phyloP scores from a whole-genome alignment of 2,888 invertebrate genomes.

The Oscheius onirici region DNA sequence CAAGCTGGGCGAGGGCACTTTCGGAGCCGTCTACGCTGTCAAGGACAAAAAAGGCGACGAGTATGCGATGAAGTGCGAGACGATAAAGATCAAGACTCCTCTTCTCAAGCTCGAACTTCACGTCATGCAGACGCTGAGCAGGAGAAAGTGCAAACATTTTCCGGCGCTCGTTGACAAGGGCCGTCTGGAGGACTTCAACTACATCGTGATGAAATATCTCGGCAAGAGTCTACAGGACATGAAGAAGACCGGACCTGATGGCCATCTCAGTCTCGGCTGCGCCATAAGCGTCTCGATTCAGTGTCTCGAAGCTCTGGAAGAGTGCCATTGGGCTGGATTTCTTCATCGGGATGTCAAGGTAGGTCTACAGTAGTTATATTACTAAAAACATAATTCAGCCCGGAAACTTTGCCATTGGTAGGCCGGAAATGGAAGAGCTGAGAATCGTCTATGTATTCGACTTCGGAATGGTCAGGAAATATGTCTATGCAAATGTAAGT shows the following conservation, averaged over 20 bases:
- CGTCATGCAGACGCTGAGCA: constrained; percentile 56
- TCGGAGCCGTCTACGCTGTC: constrained; percentile 59
- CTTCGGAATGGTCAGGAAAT: constrained; percentile 61
- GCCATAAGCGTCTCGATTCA: constrained; percentile 63
- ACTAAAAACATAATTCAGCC: too few species aligned
- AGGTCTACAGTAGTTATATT: too few species aligned
- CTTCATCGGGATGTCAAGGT: constrained; percentile 54
- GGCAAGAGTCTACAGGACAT: constrained; percentile 54
- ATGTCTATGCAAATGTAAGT: constrained; percentile 40
- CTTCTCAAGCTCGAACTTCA: constrained; percentile 60
- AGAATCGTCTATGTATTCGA: constrained; percentile 65
- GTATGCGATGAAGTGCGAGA: constrained; percentile 59
- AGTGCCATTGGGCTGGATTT: constrained; percentile 60
- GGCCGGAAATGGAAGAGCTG: constrained; percentile 57
- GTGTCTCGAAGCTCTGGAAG: constrained; percentile 65
- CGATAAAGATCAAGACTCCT: constrained; percentile 46
- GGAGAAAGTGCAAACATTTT: constrained; percentile 52
- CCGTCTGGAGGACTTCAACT: constrained; percentile 54
- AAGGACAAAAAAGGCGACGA: constrained; percentile 38
- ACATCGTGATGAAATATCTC: constrained; percentile 61
- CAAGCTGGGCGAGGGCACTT: constrained; percentile 62
- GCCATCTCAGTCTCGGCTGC: constrained; percentile 55
- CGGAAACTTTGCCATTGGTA: constrained; percentile 64
- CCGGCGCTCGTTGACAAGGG: constrained; percentile 55
- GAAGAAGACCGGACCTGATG: constrained; percentile 51